These are phyloP conservation scores for Drosophila subobscura DNA, from an alignment of 1,140 invertebrate species.

Conservation along the genomic window DNA sequence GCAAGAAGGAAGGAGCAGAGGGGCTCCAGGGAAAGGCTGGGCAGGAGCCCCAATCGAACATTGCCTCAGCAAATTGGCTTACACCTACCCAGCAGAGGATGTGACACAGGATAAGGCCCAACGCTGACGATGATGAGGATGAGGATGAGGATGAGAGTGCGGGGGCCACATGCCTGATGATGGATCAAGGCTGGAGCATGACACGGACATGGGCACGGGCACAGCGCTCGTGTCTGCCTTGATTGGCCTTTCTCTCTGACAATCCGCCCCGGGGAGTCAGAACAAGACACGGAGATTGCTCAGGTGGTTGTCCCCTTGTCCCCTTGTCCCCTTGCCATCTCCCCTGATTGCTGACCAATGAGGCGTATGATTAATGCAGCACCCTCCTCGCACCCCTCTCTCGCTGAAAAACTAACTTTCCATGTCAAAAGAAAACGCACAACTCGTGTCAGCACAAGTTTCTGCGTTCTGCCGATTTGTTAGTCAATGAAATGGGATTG, in stretches of 20 bases:
- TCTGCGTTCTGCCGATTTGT: too few relatives aligned
- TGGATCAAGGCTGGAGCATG: too few relatives aligned
- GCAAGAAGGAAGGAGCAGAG: background rate
- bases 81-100: slow-evolving; percentile 3
- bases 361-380: slow-evolving; percentile 70
- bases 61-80: slow-evolving; percentile 58
- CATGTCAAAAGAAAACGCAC: background rate
- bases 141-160: background rate
- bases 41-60: slow-evolving; percentile 23
- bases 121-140: background rate
- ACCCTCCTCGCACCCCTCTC: background rate
- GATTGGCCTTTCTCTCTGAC: slow-evolving; percentile 44
- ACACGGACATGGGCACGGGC: background rate
- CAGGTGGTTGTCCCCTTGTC: slow-evolving; percentile 34
- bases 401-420: slow-evolving; percentile 23
- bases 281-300: slow-evolving; percentile 41
- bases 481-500: too few relatives aligned
- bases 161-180: too few relatives aligned
- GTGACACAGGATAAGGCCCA: slow-evolving; percentile 12
- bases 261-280: slow-evolving; percentile 20
- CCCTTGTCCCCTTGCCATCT: background rate
- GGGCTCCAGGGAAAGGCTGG: background rate
- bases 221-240: slow-evolving; percentile 32
- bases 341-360: slow-evolving; percentile 49
- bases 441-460: too few relatives aligned